A percentile compares a stretch with the other conserved stretches of the same genome.
phyloP scores from a whole-genome alignment of 2,113 vertebrate genomes.

The Pipa parva region DNA sequence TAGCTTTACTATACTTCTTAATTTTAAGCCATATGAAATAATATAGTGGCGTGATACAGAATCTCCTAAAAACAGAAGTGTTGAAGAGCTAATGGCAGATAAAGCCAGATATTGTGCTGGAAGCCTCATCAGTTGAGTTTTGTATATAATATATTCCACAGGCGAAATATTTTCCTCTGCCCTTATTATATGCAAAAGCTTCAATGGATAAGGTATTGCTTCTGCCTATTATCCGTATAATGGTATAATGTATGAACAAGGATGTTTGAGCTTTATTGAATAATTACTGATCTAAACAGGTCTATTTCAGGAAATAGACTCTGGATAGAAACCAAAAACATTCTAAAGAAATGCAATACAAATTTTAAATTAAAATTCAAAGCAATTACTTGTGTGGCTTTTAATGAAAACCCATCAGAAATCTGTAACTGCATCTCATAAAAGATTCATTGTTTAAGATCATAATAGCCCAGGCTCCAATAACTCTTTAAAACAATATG shows the following conservation, averaged over 20 bases:
- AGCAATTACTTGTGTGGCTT: conserved; percentile 9
- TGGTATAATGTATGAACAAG: background rate
- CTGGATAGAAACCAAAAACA: background rate
- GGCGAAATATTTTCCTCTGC: too few relatives aligned
- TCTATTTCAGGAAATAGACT: background rate
- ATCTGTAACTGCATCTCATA: conserved; percentile 10
- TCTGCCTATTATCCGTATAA: background rate
- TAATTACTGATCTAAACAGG: background rate
- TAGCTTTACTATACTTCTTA: too few relatives aligned
- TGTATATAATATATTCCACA: too few relatives aligned
- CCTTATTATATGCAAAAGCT: background rate
- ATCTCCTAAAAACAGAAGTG: too few relatives aligned
- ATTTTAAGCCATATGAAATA: too few relatives aligned
- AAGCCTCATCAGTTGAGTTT: too few relatives aligned
- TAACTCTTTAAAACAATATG: conserved; percentile 22
- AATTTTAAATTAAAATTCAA: background rate
- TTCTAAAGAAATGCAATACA: background rate
- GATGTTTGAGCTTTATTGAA: background rate
- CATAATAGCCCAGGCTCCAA: conserved; percentile 25
- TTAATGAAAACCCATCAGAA: conserved; percentile 20
- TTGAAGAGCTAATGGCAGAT: too few relatives aligned
- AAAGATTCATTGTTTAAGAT: conserved; percentile 22
- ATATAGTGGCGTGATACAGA: too few relatives aligned
- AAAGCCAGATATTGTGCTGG: too few relatives aligned
- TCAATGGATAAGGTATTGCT: background rate